phyloP scores from a whole-genome alignment of 2,113 vertebrate genomes.

The Seriola quinqueradiata region DNA sequence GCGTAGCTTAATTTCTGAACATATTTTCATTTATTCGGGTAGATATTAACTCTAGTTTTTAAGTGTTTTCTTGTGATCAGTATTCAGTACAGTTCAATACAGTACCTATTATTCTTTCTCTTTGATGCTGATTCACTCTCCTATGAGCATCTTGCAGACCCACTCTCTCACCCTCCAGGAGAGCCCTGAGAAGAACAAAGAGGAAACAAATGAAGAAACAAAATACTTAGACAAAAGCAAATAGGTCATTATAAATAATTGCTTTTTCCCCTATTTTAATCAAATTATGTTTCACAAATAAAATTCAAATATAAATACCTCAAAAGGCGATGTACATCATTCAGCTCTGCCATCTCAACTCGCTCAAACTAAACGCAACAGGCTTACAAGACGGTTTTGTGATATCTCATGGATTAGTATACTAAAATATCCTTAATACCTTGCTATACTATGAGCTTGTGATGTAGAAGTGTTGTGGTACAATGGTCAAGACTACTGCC shows the following conservation, averaged over 20 bases:
- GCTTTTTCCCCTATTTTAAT: background rate
- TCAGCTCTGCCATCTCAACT: conserved; percentile 75
- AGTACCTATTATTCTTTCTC: conserved; percentile 81
- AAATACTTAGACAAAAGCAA: conserved; percentile 4
- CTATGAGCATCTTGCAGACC: conserved; percentile 85
- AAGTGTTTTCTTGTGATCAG: background rate
- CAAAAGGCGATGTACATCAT: conserved; percentile 63
- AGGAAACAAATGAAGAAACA: conserved; percentile 54
- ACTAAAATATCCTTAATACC: too few species aligned
- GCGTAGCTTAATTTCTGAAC: background rate
- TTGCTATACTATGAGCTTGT: too few species aligned
- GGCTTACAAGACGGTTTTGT: conserved; percentile 57
- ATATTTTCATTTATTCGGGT: background rate
- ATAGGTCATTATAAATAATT: background rate
- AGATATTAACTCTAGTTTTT: background rate
- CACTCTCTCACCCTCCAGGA: conserved; percentile 90
- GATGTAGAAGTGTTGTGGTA: too few species aligned
- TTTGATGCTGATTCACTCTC: conserved; percentile 78
- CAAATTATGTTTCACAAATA: background rate
- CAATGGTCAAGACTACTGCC: too few species aligned
- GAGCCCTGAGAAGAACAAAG: too few species aligned
- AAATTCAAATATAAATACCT: conserved; percentile 66
- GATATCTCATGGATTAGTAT: too few species aligned
- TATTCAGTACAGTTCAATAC: background rate
- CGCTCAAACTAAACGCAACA: conserved; percentile 57